These are phyloP conservation scores for Aradus depressus DNA, from an alignment of 2,888 invertebrate species.

Conservation along the genomic window DNA sequence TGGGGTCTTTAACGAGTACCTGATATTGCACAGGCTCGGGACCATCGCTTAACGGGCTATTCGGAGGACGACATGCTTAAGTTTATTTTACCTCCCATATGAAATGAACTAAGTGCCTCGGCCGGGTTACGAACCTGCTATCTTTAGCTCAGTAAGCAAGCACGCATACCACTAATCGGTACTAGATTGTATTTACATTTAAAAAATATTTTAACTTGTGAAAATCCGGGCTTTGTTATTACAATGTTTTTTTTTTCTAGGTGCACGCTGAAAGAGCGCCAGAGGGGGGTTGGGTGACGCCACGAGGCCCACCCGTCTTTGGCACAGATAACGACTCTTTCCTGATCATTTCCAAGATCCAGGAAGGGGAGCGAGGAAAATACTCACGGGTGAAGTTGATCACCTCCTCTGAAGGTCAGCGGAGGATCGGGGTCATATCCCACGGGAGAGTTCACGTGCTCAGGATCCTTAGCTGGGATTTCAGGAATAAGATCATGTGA, in stretches of 20 bases:
- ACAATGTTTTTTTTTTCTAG: slow-evolving; percentile 38
- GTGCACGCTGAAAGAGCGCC: slow-evolving; percentile 73
- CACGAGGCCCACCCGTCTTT: slow-evolving; percentile 72
- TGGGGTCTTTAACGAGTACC: too few species aligned
- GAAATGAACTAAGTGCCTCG: too few species aligned
- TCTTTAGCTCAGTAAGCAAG: too few species aligned
- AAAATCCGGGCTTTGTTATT: too few species aligned
- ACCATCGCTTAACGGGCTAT: too few species aligned
- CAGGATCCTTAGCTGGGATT: slow-evolving; percentile 75
- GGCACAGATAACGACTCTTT: slow-evolving; percentile 75
- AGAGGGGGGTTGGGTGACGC: slow-evolving; percentile 75
- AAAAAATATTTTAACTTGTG: too few species aligned
- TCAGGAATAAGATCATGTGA: slow-evolving; percentile 67
- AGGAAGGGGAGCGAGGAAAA: slow-evolving; percentile 71
- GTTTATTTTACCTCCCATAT: too few species aligned
- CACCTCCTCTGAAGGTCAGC: slow-evolving; percentile 54
- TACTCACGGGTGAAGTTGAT: slow-evolving; percentile 83
- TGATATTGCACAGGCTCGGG: too few species aligned
- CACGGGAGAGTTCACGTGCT: slow-evolving; percentile 76
- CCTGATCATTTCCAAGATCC: slow-evolving; percentile 66
- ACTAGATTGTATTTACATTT: too few species aligned
- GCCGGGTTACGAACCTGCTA: too few species aligned
- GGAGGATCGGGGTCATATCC: slow-evolving; percentile 71
- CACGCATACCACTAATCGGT: too few species aligned
- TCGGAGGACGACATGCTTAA: too few species aligned